Evolutionary conservation across 2,888 invertebrate species (phyloP).

Genomic region (Nomada flava): DNA sequence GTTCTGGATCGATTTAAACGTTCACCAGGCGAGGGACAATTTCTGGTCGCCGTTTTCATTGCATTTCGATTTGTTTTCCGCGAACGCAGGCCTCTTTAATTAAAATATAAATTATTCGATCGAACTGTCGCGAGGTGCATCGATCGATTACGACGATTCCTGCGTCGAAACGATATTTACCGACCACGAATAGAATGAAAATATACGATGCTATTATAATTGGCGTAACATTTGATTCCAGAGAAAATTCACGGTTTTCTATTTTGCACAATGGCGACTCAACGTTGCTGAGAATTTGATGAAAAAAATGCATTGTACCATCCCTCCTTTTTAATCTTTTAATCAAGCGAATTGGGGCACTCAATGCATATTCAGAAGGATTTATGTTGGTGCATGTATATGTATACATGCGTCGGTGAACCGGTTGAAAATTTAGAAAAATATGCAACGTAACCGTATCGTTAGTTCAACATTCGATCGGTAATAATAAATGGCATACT

Average conservation of each 20-base stretch:
- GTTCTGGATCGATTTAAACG: slow-evolving; percentile 35
- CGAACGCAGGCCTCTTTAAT: slow-evolving; percentile 40
- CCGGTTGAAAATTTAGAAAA: neutral
- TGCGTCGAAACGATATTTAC: slow-evolving; percentile 23
- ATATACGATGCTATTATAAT: neutral
- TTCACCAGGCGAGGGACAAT: slow-evolving; percentile 19
- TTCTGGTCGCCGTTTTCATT: slow-evolving; percentile 24
- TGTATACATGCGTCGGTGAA: neutral
- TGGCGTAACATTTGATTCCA: neutral
- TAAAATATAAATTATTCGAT: slow-evolving; percentile 58
- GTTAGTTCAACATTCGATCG: neutral
- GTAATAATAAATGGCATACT: neutral
- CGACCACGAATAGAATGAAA: slow-evolving; percentile 14
- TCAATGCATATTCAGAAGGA: slow-evolving; percentile 2
- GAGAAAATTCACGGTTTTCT: neutral
- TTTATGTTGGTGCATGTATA: neutral
- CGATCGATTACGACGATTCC: slow-evolving; percentile 31
- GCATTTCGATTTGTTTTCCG: slow-evolving; percentile 28
- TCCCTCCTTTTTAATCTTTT: neutral
- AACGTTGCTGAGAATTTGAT: neutral
- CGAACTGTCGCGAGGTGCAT: slow-evolving; percentile 10
- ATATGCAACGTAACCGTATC: neutral
- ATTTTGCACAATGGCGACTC: too few species aligned
- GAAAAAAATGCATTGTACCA: neutral
- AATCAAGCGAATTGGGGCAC: slow-evolving; percentile 4